phyloP scores from a whole-genome alignment of 92 coral and sea anemone species.

The Phymanthus crucifer region DNA sequence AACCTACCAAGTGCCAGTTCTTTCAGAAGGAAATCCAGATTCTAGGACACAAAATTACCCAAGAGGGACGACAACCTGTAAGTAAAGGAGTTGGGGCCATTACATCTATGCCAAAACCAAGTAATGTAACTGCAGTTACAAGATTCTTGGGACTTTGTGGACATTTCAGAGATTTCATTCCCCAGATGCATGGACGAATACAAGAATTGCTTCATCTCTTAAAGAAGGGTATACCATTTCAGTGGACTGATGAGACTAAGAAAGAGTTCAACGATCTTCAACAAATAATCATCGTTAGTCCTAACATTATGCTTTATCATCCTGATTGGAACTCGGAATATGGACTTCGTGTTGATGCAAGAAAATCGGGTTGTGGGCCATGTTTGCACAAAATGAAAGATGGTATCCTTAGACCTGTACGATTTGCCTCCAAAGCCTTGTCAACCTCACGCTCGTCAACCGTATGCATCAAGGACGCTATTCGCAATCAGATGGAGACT shows the following conservation, averaged over 20 bases:
- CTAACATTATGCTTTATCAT: slow-evolving; percentile 56
- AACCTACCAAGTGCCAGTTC: slow-evolving; percentile 45
- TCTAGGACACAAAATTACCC: slow-evolving; percentile 51
- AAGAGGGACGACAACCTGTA: slow-evolving; percentile 46
- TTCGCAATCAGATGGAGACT: slow-evolving; percentile 50
- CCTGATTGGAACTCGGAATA: slow-evolving; percentile 57
- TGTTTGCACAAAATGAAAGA: slow-evolving; percentile 52
- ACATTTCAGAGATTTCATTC: slow-evolving; percentile 47
- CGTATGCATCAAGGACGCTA: slow-evolving; percentile 19
- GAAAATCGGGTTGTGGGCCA: slow-evolving; percentile 55
- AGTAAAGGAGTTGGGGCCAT: slow-evolving; percentile 52
- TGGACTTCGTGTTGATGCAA: slow-evolving; percentile 48
- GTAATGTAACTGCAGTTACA: slow-evolving; percentile 41
- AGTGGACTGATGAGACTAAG: slow-evolving; percentile 44
- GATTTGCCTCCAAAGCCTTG: slow-evolving; percentile 47
- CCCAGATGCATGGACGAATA: slow-evolving; percentile 36
- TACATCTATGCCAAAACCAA: slow-evolving; percentile 49
- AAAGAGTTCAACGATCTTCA: slow-evolving; percentile 48
- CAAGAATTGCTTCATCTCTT: slow-evolving; percentile 32
- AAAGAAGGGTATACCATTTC: slow-evolving; percentile 39
- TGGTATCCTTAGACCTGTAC: slow-evolving; percentile 44
- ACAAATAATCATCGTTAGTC: slow-evolving; percentile 43
- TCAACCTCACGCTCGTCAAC: slow-evolving; percentile 35
- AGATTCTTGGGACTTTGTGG: slow-evolving; percentile 48
- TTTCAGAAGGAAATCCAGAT: slow-evolving; percentile 42